A percentile compares a stretch with the other conserved stretches of the same genome.
These are phyloP conservation scores for Ostrea denselamellosa DNA, from an alignment of 1,140 invertebrate species.

Conservation along the genomic window DNA sequence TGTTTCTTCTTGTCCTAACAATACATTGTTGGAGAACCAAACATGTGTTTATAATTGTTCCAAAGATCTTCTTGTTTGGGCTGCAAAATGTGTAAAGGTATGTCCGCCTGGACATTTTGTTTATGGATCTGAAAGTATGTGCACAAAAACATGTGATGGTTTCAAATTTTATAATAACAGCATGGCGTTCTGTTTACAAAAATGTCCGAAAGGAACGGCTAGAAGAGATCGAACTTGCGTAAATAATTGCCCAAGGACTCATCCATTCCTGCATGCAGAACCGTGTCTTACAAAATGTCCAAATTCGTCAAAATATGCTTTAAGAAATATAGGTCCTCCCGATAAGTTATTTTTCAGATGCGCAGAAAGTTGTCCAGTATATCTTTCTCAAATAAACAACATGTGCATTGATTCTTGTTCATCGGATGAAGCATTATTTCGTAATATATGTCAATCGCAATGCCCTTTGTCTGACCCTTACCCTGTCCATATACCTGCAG, in stretches of 20 bases:
- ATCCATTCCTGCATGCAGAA: not conserved
- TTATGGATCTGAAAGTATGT: not conserved
- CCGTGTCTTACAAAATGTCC: not conserved
- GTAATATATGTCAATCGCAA: not conserved
- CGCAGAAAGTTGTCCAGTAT: not conserved
- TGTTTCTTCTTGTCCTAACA: not conserved
- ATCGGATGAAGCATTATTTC: not conserved
- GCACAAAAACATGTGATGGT: not conserved
- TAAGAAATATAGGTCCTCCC: not conserved
- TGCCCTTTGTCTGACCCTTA: not conserved
- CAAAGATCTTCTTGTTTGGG: not conserved
- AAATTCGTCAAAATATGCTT: not conserved
- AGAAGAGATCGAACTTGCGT: not conserved
- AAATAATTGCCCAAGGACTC: not conserved
- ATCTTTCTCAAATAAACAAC: not conserved
- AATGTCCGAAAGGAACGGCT: not conserved
- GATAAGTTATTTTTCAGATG: not conserved
- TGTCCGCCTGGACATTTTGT: not conserved
- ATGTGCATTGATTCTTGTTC: not conserved
- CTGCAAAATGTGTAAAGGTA: not conserved
- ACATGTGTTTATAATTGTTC: not conserved
- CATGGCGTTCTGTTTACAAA: not conserved
- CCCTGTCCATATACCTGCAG: not conserved
- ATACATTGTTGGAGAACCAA: not conserved
- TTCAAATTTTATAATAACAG: not conserved